Percentiles rank a stretch among this genome's conserved stretches.
These are phyloP conservation scores for Eumaeus atala DNA, from an alignment of 1,140 invertebrate genomes.

Conservation along the genomic window DNA sequence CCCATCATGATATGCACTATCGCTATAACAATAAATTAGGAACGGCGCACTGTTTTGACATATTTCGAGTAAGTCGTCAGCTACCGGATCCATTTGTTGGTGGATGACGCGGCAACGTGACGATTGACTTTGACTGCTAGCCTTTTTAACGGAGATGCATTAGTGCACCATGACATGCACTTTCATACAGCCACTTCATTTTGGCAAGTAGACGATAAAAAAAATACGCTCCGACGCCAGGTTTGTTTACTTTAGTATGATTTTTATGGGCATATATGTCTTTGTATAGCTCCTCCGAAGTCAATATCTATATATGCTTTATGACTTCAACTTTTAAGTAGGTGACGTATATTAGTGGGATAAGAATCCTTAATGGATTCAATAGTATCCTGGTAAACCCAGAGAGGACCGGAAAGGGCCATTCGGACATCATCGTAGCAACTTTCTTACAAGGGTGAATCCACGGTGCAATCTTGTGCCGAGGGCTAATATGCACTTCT, in stretches of 20 bases:
- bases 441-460: no score
- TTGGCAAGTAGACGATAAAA: conserved; percentile 6
- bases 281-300: no score
- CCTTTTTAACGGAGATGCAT: conserved; percentile 18
- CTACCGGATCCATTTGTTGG: conserved; percentile 16
- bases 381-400: no score
- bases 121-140: conserved; percentile 15
- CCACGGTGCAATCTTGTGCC: no score
- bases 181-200: conserved; percentile 14
- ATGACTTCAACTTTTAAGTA: no score
- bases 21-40: not conserved
- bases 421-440: no score
- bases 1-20: no score
- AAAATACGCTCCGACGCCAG: conserved; percentile 10
- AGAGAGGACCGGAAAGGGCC: no score
- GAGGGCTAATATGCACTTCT: no score
- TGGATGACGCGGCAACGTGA: conserved; percentile 15
- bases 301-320: no score
- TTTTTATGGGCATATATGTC: not conserved
- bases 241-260: not conserved
- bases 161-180: conserved; percentile 14
- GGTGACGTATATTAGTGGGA: no score
- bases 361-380: no score
- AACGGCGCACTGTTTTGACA: conserved; percentile 13
- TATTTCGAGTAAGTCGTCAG: conserved; percentile 16